A percentile compares a stretch with the other conserved stretches of the same genome.
Conservation (phyloP, 1,140 invertebrate species). For the Agraylea sexmaculata region DNA sequence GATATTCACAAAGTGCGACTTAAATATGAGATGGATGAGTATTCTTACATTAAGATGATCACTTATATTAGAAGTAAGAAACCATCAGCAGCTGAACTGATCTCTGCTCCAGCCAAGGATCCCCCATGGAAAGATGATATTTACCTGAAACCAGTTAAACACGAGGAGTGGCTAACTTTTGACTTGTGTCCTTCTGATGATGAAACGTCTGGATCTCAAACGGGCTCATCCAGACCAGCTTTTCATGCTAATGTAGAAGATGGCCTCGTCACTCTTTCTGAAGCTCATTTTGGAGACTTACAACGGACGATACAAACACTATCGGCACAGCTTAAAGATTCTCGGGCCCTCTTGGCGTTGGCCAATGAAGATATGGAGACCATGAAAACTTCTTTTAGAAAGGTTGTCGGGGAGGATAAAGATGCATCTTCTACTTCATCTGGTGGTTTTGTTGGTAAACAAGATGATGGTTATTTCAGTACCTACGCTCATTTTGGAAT, state of each 20-base stretch:
- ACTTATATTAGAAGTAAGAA: constrained; percentile 69
- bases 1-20: constrained; percentile 53
- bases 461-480: constrained; percentile 79
- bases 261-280: constrained; percentile 47
- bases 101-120: constrained; percentile 33
- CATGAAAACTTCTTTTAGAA: constrained; percentile 52
- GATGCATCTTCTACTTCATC: constrained; percentile 21
- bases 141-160: constrained; percentile 66
- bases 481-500: constrained; percentile 97
- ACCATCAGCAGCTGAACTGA: constrained; percentile 43
- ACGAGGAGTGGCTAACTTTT: constrained; percentile 77
- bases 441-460: constrained; percentile 36
- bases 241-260: constrained; percentile 47
- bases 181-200: constrained; percentile 40
- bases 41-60: constrained; percentile 77
- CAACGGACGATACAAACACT: constrained; percentile 46
- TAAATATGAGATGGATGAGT: constrained; percentile 66
- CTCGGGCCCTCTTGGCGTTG: constrained; percentile 42
- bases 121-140: constrained; percentile 58
- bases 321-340: constrained; percentile 41
- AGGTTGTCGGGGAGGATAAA: constrained; percentile 36
- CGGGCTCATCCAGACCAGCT: constrained; percentile 28
- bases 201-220: neutral
- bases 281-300: constrained; percentile 49
- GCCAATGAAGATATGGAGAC: constrained; percentile 49